A percentile compares a stretch with the other conserved stretches of the same genome.
These are phyloP conservation scores for Xyrichtys novacula DNA, from an alignment of 2,797 vertebrate species.

Conservation along the genomic window DNA sequence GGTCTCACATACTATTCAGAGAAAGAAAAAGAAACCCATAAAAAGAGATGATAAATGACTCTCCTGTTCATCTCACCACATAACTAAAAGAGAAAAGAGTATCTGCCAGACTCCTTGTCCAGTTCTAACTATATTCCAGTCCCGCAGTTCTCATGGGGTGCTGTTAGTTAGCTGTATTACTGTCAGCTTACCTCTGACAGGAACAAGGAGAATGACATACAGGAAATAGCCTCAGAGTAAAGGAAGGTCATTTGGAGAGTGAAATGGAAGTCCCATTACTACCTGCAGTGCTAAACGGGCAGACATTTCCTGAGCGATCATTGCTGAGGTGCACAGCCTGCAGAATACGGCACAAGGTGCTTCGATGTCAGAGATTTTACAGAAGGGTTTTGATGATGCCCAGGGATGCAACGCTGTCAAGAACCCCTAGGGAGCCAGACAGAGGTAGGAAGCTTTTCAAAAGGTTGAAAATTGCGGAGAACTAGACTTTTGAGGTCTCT, in stretches of 20 bases:
- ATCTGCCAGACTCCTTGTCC: conserved; percentile 22
- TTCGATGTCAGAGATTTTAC: conserved; percentile 59
- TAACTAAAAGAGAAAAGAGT: conserved; percentile 6
- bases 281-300: conserved; percentile 72
- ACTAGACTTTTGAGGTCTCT: conserved; percentile 51
- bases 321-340: conserved; percentile 47
- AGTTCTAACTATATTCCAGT: conserved; percentile 28
- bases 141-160: conserved; percentile 37
- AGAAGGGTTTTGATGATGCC: conserved; percentile 66
- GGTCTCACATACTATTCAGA: neutral
- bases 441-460: conserved; percentile 45
- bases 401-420: conserved; percentile 47
- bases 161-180: conserved; percentile 66
- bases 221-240: conserved; percentile 54
- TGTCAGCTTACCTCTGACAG: conserved; percentile 64
- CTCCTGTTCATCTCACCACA: neutral
- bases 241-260: conserved; percentile 60
- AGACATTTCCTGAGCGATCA: conserved; percentile 63
- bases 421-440: conserved; percentile 54
- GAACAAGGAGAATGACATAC: conserved; percentile 54
- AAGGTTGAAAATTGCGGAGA: conserved; percentile 57
- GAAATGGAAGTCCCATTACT: conserved; percentile 71
- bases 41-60: conserved; percentile 7
- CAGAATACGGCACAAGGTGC: conserved; percentile 54
- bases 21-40: neutral